phyloP scores from a whole-genome alignment of 2,888 invertebrate genomes.

The Leptura quadrifasciata region DNA sequence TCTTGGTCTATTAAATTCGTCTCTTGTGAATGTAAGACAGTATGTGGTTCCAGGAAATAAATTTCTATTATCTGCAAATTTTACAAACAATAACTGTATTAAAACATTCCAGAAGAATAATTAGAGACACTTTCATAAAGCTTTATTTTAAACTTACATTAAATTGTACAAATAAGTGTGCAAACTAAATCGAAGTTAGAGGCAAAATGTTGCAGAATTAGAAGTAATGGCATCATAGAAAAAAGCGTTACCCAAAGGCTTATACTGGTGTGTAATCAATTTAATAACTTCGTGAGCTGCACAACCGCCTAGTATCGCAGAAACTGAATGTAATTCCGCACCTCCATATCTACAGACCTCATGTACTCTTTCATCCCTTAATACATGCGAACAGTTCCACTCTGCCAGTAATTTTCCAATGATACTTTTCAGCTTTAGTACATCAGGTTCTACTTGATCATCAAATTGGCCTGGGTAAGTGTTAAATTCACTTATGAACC shows the following conservation, averaged over 20 bases:
- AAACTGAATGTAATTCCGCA: constrained; percentile 94
- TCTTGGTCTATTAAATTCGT: no score
- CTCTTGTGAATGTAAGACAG: no score
- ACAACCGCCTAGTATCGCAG: constrained; percentile 90
- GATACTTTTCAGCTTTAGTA: constrained; percentile 87
- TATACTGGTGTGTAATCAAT: constrained; percentile 95
- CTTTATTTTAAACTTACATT: background rate
- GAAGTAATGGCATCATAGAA: constrained; percentile 96
- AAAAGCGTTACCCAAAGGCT: constrained; percentile 96
- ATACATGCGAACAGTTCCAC: constrained; percentile 85
- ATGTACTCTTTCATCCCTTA: constrained; percentile 94
- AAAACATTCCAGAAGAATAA: no score
- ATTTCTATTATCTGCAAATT: no score
- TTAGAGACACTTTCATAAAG: background rate
- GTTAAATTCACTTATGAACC: constrained; percentile 91
- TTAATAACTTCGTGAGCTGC: constrained; percentile 98
- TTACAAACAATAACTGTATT: no score
- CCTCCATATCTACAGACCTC: constrained; percentile 90
- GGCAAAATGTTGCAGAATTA: constrained; percentile 86
- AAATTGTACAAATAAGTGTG: background rate
- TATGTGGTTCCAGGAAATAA: no score
- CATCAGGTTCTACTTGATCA: constrained; percentile 89
- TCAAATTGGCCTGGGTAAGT: constrained; percentile 92
- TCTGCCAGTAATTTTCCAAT: constrained; percentile 85
- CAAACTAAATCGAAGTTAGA: constrained; percentile 74